Percentiles rank a stretch among this genome's conserved stretches.
Conservation (phyloP, 2,888 invertebrate species). For the Helleia helle region DNA sequence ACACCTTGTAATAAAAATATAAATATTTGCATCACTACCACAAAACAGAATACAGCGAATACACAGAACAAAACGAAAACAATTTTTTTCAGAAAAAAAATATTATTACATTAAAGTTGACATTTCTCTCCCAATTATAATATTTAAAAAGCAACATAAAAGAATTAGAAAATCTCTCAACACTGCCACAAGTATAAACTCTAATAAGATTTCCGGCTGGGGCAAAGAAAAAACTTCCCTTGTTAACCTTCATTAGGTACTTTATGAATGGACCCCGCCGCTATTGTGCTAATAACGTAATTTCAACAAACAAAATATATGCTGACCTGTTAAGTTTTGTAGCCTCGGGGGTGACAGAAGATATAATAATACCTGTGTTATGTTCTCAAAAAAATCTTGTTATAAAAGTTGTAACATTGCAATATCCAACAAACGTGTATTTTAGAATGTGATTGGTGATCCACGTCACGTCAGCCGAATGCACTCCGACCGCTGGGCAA, state of each 20-base stretch:
- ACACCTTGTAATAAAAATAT: too few relatives aligned
- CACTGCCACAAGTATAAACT: conserved; percentile 18
- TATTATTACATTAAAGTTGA: too few relatives aligned
- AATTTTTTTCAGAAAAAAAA: too few relatives aligned
- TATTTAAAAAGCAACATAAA: background rate
- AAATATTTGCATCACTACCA: too few relatives aligned
- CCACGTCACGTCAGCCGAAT: too few relatives aligned
- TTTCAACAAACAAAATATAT: conserved; percentile 1
- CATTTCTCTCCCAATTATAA: background rate
- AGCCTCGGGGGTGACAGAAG: background rate
- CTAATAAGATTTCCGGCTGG: conserved; percentile 24
- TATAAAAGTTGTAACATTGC: too few relatives aligned
- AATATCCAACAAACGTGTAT: background rate
- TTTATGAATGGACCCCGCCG: conserved; percentile 25
- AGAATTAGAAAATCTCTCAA: conserved; percentile 22
- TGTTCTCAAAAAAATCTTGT: too few relatives aligned
- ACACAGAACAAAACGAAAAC: too few relatives aligned
- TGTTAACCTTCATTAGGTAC: conserved; percentile 39
- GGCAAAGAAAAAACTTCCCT: conserved; percentile 26
- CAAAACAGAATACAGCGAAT: too few relatives aligned
- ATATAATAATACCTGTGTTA: background rate
- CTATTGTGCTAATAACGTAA: conserved; percentile 20
- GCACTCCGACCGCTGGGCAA: too few relatives aligned
- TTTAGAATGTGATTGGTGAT: too few relatives aligned
- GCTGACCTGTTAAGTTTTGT: background rate